Percentiles rank a stretch among this genome's conserved stretches.
These are phyloP conservation scores for Emydoidea blandingii DNA, from an alignment of 2,797 vertebrate species.

Conservation along the genomic window DNA sequence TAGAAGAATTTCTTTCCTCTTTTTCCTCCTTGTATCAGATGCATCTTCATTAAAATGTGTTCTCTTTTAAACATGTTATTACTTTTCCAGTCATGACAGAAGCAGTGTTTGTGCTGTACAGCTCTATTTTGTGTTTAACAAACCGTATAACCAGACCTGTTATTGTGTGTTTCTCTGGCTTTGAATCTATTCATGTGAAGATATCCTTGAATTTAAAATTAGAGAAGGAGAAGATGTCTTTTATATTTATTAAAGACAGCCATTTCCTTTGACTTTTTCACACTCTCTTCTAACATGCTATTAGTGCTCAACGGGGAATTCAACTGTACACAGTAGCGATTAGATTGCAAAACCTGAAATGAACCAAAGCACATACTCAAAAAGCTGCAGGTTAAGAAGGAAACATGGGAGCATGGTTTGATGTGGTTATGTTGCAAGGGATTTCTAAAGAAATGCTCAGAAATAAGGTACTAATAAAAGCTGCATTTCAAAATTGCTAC, in stretches of 20 bases:
- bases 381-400: conserved; percentile 34
- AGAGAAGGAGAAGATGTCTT: neutral
- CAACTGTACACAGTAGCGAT: neutral
- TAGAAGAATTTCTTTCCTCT: neutral
- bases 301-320: conserved; percentile 32
- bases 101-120: conserved; percentile 43
- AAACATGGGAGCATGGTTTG: conserved; percentile 18
- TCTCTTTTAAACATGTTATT: conserved; percentile 57
- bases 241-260: conserved; percentile 55
- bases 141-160: conserved; percentile 48
- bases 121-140: conserved; percentile 62
- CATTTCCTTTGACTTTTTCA: conserved; percentile 49
- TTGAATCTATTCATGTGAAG: conserved; percentile 35
- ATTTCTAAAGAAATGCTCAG: conserved; percentile 29
- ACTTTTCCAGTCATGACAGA: conserved; percentile 55
- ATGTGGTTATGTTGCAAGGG: conserved; percentile 17
- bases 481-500: conserved; percentile 16
- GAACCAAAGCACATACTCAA: conserved; percentile 20
- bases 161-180: conserved; percentile 45
- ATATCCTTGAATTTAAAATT: conserved; percentile 58
- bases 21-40: neutral
- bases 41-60: conserved; percentile 48
- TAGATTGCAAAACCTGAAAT: conserved; percentile 42
- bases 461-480: conserved; percentile 1
- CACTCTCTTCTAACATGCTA: conserved; percentile 20